Percentiles rank a stretch among this genome's conserved stretches.
phyloP scores from a whole-genome alignment of 2,888 invertebrate species.

The Noctua pronuba region DNA sequence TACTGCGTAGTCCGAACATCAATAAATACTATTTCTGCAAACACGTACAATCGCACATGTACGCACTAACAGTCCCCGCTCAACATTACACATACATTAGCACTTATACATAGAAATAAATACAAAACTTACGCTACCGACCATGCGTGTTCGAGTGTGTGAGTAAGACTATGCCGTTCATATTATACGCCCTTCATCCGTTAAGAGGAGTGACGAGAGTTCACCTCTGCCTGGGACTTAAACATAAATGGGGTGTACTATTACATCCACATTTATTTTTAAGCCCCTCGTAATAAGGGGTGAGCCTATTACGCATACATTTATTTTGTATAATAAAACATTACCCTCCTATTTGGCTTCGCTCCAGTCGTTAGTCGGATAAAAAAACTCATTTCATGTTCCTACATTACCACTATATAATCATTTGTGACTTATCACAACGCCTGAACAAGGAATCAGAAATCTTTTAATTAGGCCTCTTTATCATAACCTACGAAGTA shows the following conservation, averaged over 20 bases:
- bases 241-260: too few relatives aligned
- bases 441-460: not conserved
- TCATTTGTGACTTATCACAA: constrained; percentile 9
- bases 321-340: not conserved
- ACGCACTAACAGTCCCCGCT: constrained; percentile 47
- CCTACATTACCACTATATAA: not conserved
- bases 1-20: constrained; percentile 31
- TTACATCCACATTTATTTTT: not conserved
- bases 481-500: not conserved
- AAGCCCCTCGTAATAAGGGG: not conserved
- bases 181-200: constrained; percentile 11
- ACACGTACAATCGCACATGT: constrained; percentile 30
- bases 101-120: constrained; percentile 82
- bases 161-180: constrained; percentile 24
- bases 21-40: constrained; percentile 67
- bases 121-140: constrained; percentile 77
- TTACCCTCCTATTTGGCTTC: not conserved
- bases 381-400: not conserved
- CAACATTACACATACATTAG: constrained; percentile 77
- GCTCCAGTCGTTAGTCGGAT: not conserved
- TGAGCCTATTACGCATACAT: not conserved
- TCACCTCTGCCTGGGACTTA: too few relatives aligned
- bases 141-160: constrained; percentile 59
- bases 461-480: constrained; percentile 11
- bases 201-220: not conserved